Percentiles rank a stretch among this genome's conserved stretches.
Evolutionary conservation across 1,140 invertebrate species (phyloP).

Genomic region (Paralvinella palmiformis): DNA sequence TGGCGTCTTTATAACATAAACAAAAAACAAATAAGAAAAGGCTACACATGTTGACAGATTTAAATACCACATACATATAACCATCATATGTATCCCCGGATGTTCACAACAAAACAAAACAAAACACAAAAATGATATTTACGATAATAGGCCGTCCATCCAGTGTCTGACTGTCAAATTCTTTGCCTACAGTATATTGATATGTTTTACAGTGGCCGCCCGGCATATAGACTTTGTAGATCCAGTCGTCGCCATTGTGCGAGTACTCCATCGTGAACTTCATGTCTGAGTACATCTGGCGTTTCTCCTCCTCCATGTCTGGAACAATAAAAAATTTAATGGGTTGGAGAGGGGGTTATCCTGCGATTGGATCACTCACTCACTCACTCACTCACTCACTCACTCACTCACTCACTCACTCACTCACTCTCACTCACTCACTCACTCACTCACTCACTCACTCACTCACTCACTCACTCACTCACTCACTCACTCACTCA

Average conservation of each 20-base stretch:
- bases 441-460: conserved; percentile 8
- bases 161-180: conserved; percentile 12
- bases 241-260: conserved; percentile 8
- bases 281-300: conserved; percentile 11
- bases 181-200: conserved; percentile 5
- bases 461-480: conserved; percentile 5
- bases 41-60: too few species aligned
- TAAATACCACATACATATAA: too few species aligned
- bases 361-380: too few species aligned
- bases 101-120: background rate
- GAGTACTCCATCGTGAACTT: conserved; percentile 14
- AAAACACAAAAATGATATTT: background rate
- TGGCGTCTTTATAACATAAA: too few species aligned
- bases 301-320: conserved; percentile 17
- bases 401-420: too few species aligned
- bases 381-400: too few species aligned
- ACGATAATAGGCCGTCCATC: conserved; percentile 12
- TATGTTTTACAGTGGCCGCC: conserved; percentile 10
- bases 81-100: too few species aligned
- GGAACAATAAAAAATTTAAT: background rate
- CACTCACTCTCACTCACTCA: too few species aligned
- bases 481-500: conserved; percentile 16
- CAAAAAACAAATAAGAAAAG: too few species aligned
- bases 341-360: too few species aligned
- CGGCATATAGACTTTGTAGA: conserved; percentile 12